Evolutionary conservation across 2,888 invertebrate genomes (phyloP).

Genomic region (Esperia sulphurella): DNA sequence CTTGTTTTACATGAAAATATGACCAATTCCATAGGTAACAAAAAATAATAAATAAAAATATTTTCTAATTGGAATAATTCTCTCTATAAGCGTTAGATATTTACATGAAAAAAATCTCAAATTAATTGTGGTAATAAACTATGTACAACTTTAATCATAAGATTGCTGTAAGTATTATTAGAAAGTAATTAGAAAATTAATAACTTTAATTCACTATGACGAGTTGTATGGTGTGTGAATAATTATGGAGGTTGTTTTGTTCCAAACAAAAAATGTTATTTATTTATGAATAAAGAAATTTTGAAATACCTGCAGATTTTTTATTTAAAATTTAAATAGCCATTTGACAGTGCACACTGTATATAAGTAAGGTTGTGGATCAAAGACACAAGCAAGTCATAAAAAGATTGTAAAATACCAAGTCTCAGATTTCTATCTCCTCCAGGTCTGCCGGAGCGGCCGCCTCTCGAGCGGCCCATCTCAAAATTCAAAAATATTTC

Average conservation of each 20-base stretch:
- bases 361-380: no score
- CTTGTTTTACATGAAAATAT: constrained; percentile 31
- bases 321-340: no score
- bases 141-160: constrained; percentile 74
- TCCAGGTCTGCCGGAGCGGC: no score
- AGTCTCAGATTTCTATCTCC: no score
- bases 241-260: constrained; percentile 77
- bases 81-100: constrained; percentile 73
- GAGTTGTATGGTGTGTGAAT: constrained; percentile 75
- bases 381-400: no score
- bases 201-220: constrained; percentile 72
- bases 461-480: no score
- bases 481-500: no score
- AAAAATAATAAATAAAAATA: constrained; percentile 35
- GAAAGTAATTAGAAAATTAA: constrained; percentile 73
- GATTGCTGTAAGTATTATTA: constrained; percentile 79
- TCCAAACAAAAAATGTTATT: constrained; percentile 78
- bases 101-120: constrained; percentile 73
- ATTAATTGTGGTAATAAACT: constrained; percentile 75
- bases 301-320: constrained; percentile 59
- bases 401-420: no score
- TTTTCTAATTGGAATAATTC: constrained; percentile 67
- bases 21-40: constrained; percentile 51
- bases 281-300: constrained; percentile 79
- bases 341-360: no score